Conservation (phyloP, 2,113 vertebrate species). For the Ctenodactylus gundi region DNA sequence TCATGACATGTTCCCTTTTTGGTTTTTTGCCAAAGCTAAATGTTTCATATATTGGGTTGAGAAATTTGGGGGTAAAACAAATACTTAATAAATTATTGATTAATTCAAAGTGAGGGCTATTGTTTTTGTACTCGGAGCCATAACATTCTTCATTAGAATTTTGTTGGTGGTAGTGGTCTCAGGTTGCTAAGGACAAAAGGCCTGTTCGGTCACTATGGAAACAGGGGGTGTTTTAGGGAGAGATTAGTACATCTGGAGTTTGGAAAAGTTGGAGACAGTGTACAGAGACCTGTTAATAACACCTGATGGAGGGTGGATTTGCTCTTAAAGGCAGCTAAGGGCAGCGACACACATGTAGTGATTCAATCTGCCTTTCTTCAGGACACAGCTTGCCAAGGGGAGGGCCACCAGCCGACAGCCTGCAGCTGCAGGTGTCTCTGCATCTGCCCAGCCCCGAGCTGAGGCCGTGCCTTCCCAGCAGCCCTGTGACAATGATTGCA, state of each 20-base stretch:
- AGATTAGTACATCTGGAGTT: background rate
- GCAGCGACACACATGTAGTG: fast-evolving
- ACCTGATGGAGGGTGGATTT: too few relatives aligned
- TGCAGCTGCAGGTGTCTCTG: fast-evolving
- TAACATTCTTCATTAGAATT: background rate
- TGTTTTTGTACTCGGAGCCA: background rate
- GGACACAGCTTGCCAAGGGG: fast-evolving
- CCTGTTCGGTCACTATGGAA: background rate
- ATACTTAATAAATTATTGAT: background rate
- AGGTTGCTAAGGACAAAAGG: too few relatives aligned
- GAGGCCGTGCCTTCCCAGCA: background rate
- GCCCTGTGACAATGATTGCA: fast-evolving
- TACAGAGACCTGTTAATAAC: fast-evolving
- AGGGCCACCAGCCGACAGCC: background rate
- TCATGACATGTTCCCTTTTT: background rate
- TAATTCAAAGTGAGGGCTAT: background rate
- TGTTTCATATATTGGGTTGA: too few relatives aligned
- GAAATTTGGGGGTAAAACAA: background rate
- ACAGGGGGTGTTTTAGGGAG: background rate
- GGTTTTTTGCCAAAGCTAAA: too few relatives aligned
- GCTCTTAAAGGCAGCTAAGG: background rate
- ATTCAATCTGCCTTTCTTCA: fast-evolving
- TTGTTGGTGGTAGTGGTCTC: background rate
- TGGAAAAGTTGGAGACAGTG: background rate
- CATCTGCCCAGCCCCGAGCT: background rate